Evolutionary conservation across 1,140 invertebrate genomes (phyloP).

Genomic region (Halesus radiatus): DNA sequence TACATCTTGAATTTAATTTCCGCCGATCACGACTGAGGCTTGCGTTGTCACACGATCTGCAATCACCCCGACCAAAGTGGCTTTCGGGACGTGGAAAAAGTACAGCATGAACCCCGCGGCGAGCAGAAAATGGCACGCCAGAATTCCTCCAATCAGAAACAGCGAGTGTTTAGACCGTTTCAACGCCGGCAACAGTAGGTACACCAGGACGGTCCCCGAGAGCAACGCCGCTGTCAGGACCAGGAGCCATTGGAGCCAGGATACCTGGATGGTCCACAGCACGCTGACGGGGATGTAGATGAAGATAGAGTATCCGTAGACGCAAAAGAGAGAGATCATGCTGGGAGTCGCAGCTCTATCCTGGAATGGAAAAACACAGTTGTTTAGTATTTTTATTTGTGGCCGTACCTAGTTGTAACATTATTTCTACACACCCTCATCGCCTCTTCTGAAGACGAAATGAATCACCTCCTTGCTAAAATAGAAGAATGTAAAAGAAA

Average conservation of each 20-base stretch:
- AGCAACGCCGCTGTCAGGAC: conserved; percentile 84
- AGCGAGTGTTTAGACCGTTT: conserved; percentile 77
- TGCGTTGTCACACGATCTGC: background rate
- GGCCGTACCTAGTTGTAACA: too few relatives aligned
- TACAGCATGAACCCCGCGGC: conserved; percentile 89
- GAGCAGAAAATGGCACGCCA: conserved; percentile 84
- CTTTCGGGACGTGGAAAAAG: conserved; percentile 72
- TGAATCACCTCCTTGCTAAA: too few relatives aligned
- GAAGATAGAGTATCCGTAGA: conserved; percentile 95
- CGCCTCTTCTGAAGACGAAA: too few relatives aligned
- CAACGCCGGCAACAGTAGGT: conserved; percentile 85
- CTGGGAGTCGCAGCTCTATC: conserved; percentile 72
- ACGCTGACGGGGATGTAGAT: conserved; percentile 96
- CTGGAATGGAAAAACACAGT: conserved; percentile 72
- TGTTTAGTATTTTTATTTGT: too few relatives aligned
- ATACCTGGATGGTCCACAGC: conserved; percentile 90
- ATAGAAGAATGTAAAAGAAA: too few relatives aligned
- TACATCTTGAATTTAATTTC: too few relatives aligned
- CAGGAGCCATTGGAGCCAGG: conserved; percentile 89
- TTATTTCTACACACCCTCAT: too few relatives aligned
- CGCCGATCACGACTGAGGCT: too few relatives aligned
- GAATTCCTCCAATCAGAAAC: conserved; percentile 77
- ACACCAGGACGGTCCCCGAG: conserved; percentile 88
- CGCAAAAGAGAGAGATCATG: conserved; percentile 88
- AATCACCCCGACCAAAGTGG: background rate